Evolutionary conservation across 2,797 vertebrate species (phyloP), one percentile per base, ranked within the genome.

Genomic region (Spinibarbus caldwelli): DNA sequence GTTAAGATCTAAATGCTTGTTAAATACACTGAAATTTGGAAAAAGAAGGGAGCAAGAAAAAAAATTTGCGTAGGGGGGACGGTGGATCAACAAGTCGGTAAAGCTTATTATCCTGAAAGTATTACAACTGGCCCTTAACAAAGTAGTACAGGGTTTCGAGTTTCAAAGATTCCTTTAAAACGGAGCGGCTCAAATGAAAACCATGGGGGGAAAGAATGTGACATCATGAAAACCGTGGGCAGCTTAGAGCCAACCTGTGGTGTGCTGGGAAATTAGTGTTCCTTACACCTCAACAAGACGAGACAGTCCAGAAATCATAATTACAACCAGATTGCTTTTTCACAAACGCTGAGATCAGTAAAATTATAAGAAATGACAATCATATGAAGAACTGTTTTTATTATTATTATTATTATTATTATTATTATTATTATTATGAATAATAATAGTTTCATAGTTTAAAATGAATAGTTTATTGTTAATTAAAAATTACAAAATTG

Each of bases 1-100:
- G 95, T 96, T 95, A 95, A 95, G 94, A 96, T 96, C 95, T 95
- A 94, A 95, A 96, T 95, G 95, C 95, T 96, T 96, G 94, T 96
- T 96, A 96, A 96, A 96, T 93, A 93, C 91, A 90, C 93, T 92
- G 94, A 96, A 96, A 96, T 95, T 94, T 88, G 79, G 88, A 90
- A 88, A 87, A 90, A 72, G 84, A 80, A 77, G 78, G 89, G 78
- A 91, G 85, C 89, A 85, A 90, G 66, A 90, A 72, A 88, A 87
- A 90, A 90, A 80, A 91, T 90, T 93, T 91, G 90, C 90, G 93
- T 91, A 88, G 86, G 88, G 92, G 68, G 90, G 54, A 89, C 85
- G 90, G 91, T 90, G 91, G 93, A 93, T 94, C 94, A 93, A 93
- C 94, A 93, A 95, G 94, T 94, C 93, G 93, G 94, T 93, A 92